These are phyloP conservation scores for Bimastos eiseni DNA, from an alignment of 2,888 invertebrate species.

Conservation along the genomic window DNA sequence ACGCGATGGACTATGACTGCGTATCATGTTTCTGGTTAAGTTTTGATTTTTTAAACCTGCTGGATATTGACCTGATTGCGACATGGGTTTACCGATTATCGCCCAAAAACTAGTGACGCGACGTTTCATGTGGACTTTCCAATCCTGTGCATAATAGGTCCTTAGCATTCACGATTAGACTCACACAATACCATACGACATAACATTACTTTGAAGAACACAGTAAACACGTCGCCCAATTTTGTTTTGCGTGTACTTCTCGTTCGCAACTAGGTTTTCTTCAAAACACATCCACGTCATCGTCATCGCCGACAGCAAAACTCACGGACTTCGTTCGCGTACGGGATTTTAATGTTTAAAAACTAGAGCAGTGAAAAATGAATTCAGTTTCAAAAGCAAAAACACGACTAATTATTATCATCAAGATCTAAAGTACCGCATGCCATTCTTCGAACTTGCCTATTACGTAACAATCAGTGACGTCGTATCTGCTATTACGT, in stretches of 20 bases:
- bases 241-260: not conserved
- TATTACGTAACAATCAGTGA: not conserved
- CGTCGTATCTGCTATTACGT: not conserved
- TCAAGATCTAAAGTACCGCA: not conserved
- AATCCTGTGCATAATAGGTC: no score
- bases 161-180: no score
- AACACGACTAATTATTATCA: not conserved
- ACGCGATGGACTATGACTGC: no score
- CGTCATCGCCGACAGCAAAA: not conserved
- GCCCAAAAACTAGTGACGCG: no score
- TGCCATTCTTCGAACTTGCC: not conserved
- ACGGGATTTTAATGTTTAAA: not conserved
- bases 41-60: no score
- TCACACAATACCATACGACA: not conserved
- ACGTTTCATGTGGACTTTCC: no score
- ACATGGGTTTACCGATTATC: no score
- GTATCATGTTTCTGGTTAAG: no score
- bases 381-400: constrained; percentile 9
- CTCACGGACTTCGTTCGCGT: not conserved
- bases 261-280: not conserved
- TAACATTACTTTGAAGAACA: not conserved
- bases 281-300: not conserved
- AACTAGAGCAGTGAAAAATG: not conserved
- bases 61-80: no score
- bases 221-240: not conserved